These are phyloP conservation scores for Pipistrellus nathusii DNA, from an alignment of 2,797 vertebrate genomes.

Conservation along the genomic window DNA sequence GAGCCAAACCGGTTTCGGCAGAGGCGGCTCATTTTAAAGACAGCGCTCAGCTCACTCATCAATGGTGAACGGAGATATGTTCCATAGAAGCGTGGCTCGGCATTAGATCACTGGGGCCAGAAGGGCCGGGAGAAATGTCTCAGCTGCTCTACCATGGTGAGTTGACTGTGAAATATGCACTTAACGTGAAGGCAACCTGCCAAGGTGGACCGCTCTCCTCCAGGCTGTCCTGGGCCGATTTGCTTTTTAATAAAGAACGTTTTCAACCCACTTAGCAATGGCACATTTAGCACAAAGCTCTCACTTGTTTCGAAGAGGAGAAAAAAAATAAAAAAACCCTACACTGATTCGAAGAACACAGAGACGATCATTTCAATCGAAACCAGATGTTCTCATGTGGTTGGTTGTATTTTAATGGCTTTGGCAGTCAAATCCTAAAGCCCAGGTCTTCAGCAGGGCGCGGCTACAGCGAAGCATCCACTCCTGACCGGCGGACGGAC, in stretches of 20 bases:
- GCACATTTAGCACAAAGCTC: constrained; percentile 57
- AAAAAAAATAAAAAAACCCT: not conserved
- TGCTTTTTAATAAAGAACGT: constrained; percentile 45
- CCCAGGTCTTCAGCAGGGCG: not conserved
- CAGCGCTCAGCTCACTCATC: not conserved
- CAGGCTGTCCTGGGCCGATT: not conserved
- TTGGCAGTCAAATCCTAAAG: not conserved
- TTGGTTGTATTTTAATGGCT: constrained; percentile 27
- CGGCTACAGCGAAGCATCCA: not conserved
- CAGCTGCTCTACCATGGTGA: not conserved
- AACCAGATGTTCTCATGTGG: constrained; percentile 62
- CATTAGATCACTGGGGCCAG: not conserved
- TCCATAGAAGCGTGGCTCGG: not conserved
- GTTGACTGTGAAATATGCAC: not conserved
- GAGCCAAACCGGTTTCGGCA: too few species aligned
- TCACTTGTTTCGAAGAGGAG: constrained; percentile 11
- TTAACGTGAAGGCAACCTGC: constrained; percentile 19
- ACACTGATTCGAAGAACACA: constrained; percentile 33
- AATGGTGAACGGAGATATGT: constrained; percentile 9
- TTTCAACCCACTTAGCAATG: constrained; percentile 53
- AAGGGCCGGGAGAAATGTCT: constrained; percentile 25
- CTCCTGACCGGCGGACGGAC: too few species aligned
- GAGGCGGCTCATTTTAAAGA: not conserved
- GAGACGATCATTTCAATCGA: constrained; percentile 41
- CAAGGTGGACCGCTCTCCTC: not conserved